These are phyloP conservation scores for Equus quagga DNA, from an alignment of 2,113 vertebrate species.

Conservation along the genomic window DNA sequence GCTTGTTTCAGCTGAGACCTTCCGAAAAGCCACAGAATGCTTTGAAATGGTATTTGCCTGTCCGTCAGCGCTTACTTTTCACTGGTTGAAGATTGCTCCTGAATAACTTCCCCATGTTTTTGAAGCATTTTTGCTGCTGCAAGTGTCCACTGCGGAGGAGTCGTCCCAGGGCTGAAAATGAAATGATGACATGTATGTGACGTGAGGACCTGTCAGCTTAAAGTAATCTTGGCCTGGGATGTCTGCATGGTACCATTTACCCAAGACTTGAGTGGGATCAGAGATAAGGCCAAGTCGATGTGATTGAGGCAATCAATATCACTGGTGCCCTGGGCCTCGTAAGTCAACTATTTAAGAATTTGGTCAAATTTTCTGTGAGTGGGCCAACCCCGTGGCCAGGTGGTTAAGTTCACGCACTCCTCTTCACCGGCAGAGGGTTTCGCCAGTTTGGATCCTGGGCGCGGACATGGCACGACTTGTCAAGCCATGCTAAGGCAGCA, in stretches of 20 bases:
- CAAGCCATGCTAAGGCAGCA: too few species aligned
- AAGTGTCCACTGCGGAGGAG: accelerated
- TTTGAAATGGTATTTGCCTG: background rate
- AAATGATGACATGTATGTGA: background rate
- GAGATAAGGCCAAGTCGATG: background rate
- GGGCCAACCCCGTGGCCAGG: too few species aligned
- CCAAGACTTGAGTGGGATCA: background rate
- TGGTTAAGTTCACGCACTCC: too few species aligned
- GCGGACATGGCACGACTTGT: too few species aligned
- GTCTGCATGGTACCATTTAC: background rate
- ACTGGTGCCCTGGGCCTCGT: background rate
- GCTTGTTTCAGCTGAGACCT: background rate
- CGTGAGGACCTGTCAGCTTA: background rate
- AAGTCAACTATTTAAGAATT: background rate
- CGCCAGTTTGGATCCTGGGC: too few species aligned
- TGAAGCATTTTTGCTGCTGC: background rate
- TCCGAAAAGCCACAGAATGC: background rate
- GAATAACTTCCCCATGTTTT: background rate
- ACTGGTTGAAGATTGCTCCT: background rate
- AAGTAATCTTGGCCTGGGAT: background rate
- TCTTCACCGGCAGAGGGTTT: too few species aligned
- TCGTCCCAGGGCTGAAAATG: background rate
- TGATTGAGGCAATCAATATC: background rate
- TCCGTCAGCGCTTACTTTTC: background rate
- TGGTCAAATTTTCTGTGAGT: background rate